phyloP scores from a whole-genome alignment of 2,113 vertebrate genomes.

The Mixornis gularis region DNA sequence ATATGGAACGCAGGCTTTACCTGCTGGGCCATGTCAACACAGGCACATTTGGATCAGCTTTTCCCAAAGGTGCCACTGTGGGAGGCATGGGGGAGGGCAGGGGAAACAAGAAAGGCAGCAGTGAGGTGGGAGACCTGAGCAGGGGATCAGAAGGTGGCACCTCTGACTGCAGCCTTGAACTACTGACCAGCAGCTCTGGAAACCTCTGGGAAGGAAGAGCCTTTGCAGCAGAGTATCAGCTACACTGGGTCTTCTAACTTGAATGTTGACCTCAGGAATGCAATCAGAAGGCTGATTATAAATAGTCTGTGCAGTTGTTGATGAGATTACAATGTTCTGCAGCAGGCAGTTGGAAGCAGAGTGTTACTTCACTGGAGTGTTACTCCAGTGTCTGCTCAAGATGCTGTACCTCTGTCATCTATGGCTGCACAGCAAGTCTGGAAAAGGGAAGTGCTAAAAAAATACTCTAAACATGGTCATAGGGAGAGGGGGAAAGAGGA shows the following conservation, averaged over 20 bases:
- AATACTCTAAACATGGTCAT: not conserved
- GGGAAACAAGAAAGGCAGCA: not conserved
- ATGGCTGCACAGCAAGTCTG: not conserved
- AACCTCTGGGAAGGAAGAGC: not conserved
- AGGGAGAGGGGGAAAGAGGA: not conserved
- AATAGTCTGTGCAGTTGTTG: conserved; percentile 48
- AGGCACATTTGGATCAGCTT: not conserved
- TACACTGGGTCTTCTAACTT: not conserved
- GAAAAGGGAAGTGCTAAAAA: conserved; percentile 40
- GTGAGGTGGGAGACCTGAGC: not conserved
- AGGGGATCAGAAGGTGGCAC: not conserved
- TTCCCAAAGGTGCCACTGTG: not conserved
- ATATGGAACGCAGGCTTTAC: not conserved
- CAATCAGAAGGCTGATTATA: conserved; percentile 54
- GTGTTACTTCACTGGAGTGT: not conserved
- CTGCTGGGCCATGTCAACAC: not conserved
- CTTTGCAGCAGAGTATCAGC: not conserved
- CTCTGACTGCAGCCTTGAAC: not conserved
- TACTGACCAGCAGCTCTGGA: not conserved
- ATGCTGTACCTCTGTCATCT: not conserved
- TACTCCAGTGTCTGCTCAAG: not conserved
- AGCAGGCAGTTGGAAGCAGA: not conserved
- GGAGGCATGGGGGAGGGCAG: not conserved
- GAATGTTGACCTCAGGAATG: conserved; percentile 28
- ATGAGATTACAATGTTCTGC: conserved; percentile 2